These are phyloP conservation scores for Xerus inauris DNA, from an alignment of 2,113 vertebrate species.

Conservation along the genomic window DNA sequence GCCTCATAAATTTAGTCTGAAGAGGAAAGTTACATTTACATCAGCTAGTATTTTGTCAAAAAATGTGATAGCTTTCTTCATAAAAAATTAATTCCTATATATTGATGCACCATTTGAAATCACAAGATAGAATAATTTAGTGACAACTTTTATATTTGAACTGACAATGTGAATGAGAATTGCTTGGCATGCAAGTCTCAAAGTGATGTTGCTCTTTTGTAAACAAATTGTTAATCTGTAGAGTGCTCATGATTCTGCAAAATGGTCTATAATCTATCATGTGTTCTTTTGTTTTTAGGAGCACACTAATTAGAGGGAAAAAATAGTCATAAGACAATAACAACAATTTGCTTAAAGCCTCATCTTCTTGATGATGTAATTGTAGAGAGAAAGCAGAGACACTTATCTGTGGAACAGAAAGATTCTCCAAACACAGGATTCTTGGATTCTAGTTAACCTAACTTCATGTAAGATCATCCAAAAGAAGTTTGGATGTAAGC, in stretches of 20 bases:
- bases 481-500: not conserved
- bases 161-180: not conserved
- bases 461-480: not conserved
- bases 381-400: not conserved
- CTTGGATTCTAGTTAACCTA: not conserved
- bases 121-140: not conserved
- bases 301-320: not conserved
- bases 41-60: not conserved
- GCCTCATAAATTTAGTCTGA: not conserved
- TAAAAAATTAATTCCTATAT: not conserved
- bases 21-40: not conserved
- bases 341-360: not conserved
- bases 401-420: not conserved
- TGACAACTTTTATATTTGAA: constrained; percentile 22
- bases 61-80: not conserved
- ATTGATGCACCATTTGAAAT: not conserved
- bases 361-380: not conserved
- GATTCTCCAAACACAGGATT: not conserved
- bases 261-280: not conserved
- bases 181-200: not conserved
- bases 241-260: not conserved
- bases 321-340: not conserved
- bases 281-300: not conserved
- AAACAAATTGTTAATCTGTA: not conserved
- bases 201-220: not conserved